Conservation (phyloP, 2,113 vertebrate genomes). For the Trichechus manatus region DNA sequence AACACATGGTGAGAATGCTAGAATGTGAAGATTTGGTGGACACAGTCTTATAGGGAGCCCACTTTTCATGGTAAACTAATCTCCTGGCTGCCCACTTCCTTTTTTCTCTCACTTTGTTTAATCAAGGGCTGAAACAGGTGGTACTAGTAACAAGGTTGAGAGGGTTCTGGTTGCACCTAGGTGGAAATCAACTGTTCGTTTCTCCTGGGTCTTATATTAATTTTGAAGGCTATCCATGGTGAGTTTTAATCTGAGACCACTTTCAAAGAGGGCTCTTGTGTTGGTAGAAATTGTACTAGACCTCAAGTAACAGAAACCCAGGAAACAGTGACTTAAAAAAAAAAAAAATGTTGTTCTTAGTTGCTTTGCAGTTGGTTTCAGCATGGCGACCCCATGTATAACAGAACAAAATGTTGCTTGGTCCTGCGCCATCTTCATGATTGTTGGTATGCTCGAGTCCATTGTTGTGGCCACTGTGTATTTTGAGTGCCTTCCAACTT, state of each 20-base stretch:
- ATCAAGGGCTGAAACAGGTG: background rate
- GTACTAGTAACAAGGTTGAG: background rate
- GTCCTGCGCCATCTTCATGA: background rate
- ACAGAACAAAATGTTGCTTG: background rate
- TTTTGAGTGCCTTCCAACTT: background rate
- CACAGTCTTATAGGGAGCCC: background rate
- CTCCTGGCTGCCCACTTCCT: background rate
- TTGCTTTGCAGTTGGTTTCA: background rate
- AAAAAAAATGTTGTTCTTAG: background rate
- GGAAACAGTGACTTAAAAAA: background rate
- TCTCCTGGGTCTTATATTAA: background rate
- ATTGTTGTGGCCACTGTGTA: background rate
- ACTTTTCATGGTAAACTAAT: background rate
- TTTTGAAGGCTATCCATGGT: background rate
- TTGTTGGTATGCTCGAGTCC: background rate
- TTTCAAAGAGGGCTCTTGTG: background rate
- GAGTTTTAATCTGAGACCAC: background rate
- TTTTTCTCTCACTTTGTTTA: background rate
- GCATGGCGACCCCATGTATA: background rate
- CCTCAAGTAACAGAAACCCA: background rate
- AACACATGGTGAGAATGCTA: background rate
- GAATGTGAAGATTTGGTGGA: background rate
- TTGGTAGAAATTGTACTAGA: background rate
- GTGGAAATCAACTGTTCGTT: background rate
- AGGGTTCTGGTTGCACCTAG: background rate